Percentiles rank a stretch among this genome's conserved stretches.
Conservation (phyloP, 30 jellyfish, hydroid and myxozoan species). For the Mastigias papua region DNA sequence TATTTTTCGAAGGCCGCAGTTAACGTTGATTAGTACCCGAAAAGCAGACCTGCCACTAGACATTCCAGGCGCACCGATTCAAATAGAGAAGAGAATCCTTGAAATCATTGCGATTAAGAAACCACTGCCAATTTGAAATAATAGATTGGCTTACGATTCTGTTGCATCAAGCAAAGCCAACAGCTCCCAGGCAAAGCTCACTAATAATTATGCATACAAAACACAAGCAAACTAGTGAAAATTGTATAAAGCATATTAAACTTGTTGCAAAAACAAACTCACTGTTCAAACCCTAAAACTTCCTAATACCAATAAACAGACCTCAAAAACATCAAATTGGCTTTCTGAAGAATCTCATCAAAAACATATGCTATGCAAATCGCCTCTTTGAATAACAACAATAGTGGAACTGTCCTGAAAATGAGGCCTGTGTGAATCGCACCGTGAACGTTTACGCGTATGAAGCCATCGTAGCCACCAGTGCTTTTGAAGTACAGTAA, state of each 20-base stretch:
- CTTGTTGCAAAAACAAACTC: not conserved
- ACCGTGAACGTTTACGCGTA: too few relatives aligned
- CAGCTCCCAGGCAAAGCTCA: not conserved
- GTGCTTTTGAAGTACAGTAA: too few relatives aligned
- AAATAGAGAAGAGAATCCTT: not conserved
- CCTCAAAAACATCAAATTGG: not conserved
- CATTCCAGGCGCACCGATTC: not conserved
- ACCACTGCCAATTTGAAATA: not conserved
- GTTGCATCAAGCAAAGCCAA: not conserved
- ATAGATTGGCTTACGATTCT: not conserved
- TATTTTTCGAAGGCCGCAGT: not conserved
- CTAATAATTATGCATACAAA: constrained; percentile 16
- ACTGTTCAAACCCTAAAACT: not conserved
- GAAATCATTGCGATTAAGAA: not conserved
- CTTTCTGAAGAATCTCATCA: not conserved
- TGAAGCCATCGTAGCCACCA: too few relatives aligned
- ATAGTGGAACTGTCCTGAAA: too few relatives aligned
- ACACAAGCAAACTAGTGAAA: not conserved
- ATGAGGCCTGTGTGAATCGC: too few relatives aligned
- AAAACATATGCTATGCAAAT: not conserved
- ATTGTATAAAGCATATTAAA: not conserved
- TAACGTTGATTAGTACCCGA: not conserved
- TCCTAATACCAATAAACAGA: not conserved
- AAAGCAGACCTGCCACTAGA: not conserved
- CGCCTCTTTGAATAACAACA: not conserved